phyloP scores from a whole-genome alignment of 2,888 invertebrate species.

The Anthophora plumipes region DNA sequence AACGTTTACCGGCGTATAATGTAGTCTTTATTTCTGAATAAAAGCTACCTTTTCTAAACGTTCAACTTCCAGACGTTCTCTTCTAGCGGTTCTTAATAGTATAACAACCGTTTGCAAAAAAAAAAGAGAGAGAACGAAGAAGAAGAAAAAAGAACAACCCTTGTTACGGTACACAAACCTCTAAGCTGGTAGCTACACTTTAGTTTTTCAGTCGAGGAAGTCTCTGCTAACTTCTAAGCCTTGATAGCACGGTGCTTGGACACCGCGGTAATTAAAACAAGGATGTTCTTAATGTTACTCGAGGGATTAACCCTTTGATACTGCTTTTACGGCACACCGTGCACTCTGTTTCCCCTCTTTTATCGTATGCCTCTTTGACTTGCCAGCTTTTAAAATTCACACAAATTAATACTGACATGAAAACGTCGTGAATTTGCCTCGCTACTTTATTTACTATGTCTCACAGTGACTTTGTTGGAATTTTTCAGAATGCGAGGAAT shows the following conservation, averaged over 20 bases:
- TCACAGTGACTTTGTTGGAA: too few species aligned
- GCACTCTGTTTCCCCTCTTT: neutral
- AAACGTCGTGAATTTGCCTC: too few species aligned
- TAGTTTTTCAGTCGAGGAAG: neutral
- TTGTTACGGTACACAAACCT: conserved; percentile 32
- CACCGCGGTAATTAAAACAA: conserved; percentile 31
- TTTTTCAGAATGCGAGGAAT: too few species aligned
- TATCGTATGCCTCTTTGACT: neutral
- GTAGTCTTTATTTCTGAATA: conserved; percentile 1
- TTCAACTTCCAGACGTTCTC: neutral
- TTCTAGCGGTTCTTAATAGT: neutral
- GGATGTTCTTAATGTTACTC: conserved; percentile 31
- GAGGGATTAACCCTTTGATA: conserved; percentile 26
- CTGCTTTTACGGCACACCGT: neutral
- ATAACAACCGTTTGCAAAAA: conserved; percentile 4
- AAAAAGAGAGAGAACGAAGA: too few species aligned
- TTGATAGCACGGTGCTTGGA: conserved; percentile 33
- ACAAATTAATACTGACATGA: too few species aligned
- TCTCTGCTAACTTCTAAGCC: conserved; percentile 25
- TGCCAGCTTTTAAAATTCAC: neutral
- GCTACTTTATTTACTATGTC: too few species aligned
- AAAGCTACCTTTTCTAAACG: neutral
- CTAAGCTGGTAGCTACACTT: conserved; percentile 9
- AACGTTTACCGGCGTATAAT: neutral
- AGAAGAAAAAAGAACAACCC: too few species aligned